Evolutionary conservation across 2,888 invertebrate genomes (phyloP).

Genomic region (Phyllotreta striolata): DNA sequence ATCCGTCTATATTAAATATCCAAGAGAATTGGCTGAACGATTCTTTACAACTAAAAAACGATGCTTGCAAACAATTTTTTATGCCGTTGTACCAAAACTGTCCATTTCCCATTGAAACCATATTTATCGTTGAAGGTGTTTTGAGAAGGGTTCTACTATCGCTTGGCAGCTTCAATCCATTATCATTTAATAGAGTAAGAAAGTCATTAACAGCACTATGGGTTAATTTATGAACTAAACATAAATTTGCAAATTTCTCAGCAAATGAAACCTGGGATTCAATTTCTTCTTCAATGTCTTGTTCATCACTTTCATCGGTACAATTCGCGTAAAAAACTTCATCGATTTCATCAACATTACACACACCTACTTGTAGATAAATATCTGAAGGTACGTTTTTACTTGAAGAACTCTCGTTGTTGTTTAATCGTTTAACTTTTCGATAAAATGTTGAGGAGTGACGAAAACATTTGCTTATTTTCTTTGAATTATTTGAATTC

Average conservation of each 20-base stretch:
- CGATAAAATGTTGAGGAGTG: constrained; percentile 21
- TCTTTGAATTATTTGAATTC: too few relatives aligned
- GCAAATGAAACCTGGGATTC: background rate
- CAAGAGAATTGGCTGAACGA: constrained; percentile 25
- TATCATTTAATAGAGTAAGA: constrained; percentile 19
- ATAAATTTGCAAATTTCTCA: constrained; percentile 22
- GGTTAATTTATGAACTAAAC: constrained; percentile 13
- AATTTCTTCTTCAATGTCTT: background rate
- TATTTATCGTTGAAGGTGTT: constrained; percentile 25
- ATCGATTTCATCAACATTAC: too few relatives aligned
- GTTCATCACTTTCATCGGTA: too few relatives aligned
- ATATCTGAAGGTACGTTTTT: background rate
- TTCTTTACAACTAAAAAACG: constrained; percentile 22
- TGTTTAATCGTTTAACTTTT: constrained; percentile 2
- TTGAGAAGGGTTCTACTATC: constrained; percentile 32
- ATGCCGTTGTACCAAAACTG: constrained; percentile 37
- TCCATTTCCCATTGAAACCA: constrained; percentile 28
- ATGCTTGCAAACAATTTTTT: constrained; percentile 26
- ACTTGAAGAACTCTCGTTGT: background rate
- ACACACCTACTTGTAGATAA: background rate
- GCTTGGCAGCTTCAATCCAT: constrained; percentile 26
- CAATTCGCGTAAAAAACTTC: too few relatives aligned
- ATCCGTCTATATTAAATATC: constrained; percentile 37
- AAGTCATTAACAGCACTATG: constrained; percentile 25
- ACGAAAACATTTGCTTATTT: constrained; percentile 17